Percentiles rank a stretch among this genome's conserved stretches.
phyloP scores from a whole-genome alignment of 1,140 invertebrate species.

The Drosophila aff. region DNA sequence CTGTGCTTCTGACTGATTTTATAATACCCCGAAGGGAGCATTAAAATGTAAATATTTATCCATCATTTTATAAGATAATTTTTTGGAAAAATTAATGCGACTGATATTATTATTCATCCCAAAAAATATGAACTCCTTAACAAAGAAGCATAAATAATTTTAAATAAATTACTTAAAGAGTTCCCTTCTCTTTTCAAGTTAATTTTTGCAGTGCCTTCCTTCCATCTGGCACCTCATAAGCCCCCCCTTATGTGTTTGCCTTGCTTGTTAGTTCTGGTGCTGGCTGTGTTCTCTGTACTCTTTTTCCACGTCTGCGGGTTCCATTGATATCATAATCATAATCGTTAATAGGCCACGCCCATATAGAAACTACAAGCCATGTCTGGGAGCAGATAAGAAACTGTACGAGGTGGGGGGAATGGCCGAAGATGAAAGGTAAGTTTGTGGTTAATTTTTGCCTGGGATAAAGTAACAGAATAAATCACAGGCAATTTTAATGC shows the following conservation, averaged over 20 bases:
- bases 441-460: slow-evolving; percentile 27
- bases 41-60: no score
- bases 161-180: no score
- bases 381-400: slow-evolving; percentile 23
- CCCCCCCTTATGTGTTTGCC: slow-evolving; percentile 49
- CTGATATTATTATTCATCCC: no score
- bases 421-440: slow-evolving; percentile 27
- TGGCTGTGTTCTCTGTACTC: not conserved
- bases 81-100: no score
- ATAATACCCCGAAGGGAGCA: no score
- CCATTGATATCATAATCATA: slow-evolving; percentile 77
- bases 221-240: not conserved
- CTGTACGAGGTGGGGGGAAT: not conserved
- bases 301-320: slow-evolving; percentile 25
- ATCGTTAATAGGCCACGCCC: slow-evolving; percentile 78
- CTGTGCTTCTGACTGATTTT: no score
- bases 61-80: no score
- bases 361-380: slow-evolving; percentile 51
- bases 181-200: rapidly evolving
- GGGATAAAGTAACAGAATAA: slow-evolving; percentile 30
- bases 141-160: no score
- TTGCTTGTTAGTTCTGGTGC: slow-evolving; percentile 50
- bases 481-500: slow-evolving; percentile 63
- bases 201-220: not conserved
- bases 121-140: no score